Evolutionary conservation across 2,888 invertebrate genomes (phyloP), one percentile per base, ranked within the genome.

Genomic region (Thecophora atra): DNA sequence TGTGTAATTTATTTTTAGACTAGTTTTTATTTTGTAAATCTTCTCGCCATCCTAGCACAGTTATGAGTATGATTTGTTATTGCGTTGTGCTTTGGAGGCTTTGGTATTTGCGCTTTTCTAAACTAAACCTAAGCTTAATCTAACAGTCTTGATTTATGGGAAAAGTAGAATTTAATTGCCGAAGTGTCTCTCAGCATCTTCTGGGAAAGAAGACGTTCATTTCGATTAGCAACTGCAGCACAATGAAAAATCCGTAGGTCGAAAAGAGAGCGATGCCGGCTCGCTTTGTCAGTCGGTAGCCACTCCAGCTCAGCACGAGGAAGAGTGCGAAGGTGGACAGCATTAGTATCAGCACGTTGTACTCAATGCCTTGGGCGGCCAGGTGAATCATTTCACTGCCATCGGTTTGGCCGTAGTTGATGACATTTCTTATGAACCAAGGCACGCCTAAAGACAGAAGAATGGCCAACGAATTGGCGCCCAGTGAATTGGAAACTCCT

Each of bases 381-480:
- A 97, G 93, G 66, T 87, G 81, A 0, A 96, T 91, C 19, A 74
- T 73, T 19, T 86, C 83, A 5, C 69, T 65, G 11, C 78, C 79
- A 54, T 82, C 83, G 0, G 82, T 83, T 52, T 81, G 82, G 30
- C 88, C 87, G 0, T 85, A 87, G 5, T 88, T 89, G 63, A 90
- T 86, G 76, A 92, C 83, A 4, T 92, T 91, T 83, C 91, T 93
- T 77, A 95, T 91, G 71, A 94, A 90, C 96, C 96, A 96, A 0
- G 96, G 96, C 28, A 95, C 83, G 1, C 95, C 95, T 58, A 96
- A 87, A 2, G 95, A 95, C 67, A 95, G 89, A 2, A 96, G 86
- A 71, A 96, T 94, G 73, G 95, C 94, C 81, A 96, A 87, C 0
- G 94, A 94, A 81, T 96, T 96, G 0, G 94, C 94, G 1, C 96